Evolutionary conservation across 2,888 invertebrate genomes (phyloP), one percentile per base, ranked within the genome.

Genomic region (Heliconius erato): DNA sequence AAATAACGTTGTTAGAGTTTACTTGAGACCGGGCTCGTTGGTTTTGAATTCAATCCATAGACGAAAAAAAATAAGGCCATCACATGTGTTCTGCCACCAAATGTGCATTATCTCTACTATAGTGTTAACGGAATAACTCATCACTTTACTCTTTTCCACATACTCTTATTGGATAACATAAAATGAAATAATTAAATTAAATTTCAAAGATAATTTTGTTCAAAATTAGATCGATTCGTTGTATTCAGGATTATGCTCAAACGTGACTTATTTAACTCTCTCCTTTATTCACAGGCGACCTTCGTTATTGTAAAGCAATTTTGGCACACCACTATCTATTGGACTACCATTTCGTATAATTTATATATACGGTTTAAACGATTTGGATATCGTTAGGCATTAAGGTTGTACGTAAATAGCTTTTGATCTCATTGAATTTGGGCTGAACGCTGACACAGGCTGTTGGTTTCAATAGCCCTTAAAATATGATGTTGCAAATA

Each of bases 401-500:
- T 77, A 54, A 67, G 28, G 78, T 63, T 69, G 72, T 19, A 59
- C 54, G 67, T 74, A 79, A 68, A 81, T 81, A 84, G 80, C 79
- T 63, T 85, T 82, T 85, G 79, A 81, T 79, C 80, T 79, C 82
- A 83, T 84, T 80, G 79, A 79, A 23, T 74, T 84, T 81, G 19
- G 65, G 71, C 69, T 79, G 82, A 72, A 83, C 80, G 82, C 80
- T 79, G 84, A 82, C 85, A 79, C 83, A 79, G 83, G 49, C 35
- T 67, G 76, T 81, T 82, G 79, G 74, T 84, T 49, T 82, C 81
- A 80, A 82, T 81, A 69, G 63, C 59, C 26, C 59, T 63, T 79
- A 63, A 69, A 80, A 79, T 82, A 91, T 90, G 93, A 93, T 92
- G 93, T 91, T 85, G 90, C 87, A 91, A 91, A 91, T 91, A 89